Conservation (phyloP, 2,888 invertebrate genomes). For the Buathra laborator region DNA sequence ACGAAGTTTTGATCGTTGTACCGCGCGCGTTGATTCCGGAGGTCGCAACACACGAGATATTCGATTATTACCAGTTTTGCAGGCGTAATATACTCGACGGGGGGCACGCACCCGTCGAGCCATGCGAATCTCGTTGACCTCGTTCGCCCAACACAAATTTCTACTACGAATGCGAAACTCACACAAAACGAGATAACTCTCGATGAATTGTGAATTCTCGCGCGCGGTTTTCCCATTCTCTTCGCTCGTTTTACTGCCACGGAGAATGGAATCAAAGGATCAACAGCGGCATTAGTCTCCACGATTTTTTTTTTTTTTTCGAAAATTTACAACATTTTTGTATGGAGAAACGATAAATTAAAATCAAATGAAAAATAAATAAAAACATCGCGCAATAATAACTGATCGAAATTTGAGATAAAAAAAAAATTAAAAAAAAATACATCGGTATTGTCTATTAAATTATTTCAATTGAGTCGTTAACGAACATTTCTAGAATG, state of each 20-base stretch:
- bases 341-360: too few relatives aligned
- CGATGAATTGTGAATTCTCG: conserved; percentile 32
- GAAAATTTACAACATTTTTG: too few relatives aligned
- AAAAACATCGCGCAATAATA: too few relatives aligned
- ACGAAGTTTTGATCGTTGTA: conserved; percentile 37
- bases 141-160: conserved; percentile 2
- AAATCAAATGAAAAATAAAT: too few relatives aligned
- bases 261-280: conserved; percentile 9
- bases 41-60: conserved; percentile 25
- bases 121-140: conserved; percentile 59
- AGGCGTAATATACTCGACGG: conserved; percentile 42
- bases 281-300: not conserved
- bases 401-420: too few relatives aligned
- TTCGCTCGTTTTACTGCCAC: conserved; percentile 8
- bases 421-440: too few relatives aligned
- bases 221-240: conserved; percentile 3
- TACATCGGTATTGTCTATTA: too few relatives aligned
- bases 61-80: conserved; percentile 64
- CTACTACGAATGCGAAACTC: conserved; percentile 9
- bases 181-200: conserved; percentile 11
- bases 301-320: conserved; percentile 13
- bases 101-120: conserved; percentile 29
- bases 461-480: too few relatives aligned
- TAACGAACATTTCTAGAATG: not conserved
- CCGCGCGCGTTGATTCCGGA: conserved; percentile 6